Evolutionary conservation across 1,140 invertebrate species (phyloP), one percentile per base, ranked within the genome.

Genomic region (Tetraneura akinire): DNA sequence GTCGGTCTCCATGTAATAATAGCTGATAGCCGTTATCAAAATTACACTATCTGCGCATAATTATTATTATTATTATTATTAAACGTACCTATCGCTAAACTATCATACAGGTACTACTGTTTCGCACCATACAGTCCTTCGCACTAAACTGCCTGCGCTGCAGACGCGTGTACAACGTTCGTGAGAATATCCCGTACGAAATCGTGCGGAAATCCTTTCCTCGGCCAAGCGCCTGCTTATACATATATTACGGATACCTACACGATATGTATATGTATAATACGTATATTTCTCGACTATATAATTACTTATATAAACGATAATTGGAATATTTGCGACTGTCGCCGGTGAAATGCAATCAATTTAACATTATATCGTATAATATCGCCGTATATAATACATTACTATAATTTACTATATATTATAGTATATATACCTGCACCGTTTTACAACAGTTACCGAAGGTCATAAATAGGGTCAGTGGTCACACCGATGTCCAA

Each of bases 201-300:
- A 51, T 51, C 68, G 68, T 71, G 47, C 47, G 68, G 45, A 71
- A 71, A 71, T 51, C 68, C 68, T 71, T 51, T 71, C 68, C 14
- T 23, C 4, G 18, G 11, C 32, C n/a, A 42, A 2, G n/a, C 10
- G n/a, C 11, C 32, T n/a, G n/a, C n/a, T 37, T 37, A 37, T 37
- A 37, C 60, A 32, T 32, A 62, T 32, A 32, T 32, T n/a, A n/a
- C 18, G 18, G 3, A 37, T 5, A n/a, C 62, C 21, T 18, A 26
- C 3, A 29, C 26, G 26, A 10, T 3, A 16, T 62, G 18, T 18
- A n/a, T 53, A n/a, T 18, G 8, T 21, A 21, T 57, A 57, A n/a
- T 55, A 55, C 23, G 2, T 26, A 26, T 9, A 60, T 26, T 60
- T 6, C 23, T 14, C 57, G 57, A 60, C 8, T 6, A 60, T 60